Base-by-base conservation (phyloP, 2,797 vertebrate species). In the Sphaeramia orbicularis region DNA sequence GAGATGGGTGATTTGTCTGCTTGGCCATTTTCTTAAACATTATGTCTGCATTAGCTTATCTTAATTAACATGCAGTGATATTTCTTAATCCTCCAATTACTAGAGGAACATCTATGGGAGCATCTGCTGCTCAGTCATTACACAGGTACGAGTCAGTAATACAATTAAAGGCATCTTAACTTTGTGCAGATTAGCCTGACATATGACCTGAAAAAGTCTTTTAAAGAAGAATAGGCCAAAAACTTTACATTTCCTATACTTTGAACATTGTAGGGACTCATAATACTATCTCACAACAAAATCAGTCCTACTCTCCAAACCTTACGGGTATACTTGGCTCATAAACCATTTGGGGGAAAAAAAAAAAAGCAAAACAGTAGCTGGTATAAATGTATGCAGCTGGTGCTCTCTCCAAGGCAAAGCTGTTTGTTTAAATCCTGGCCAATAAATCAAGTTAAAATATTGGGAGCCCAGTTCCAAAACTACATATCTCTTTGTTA, bases 21-120 rank as follows among this genome's bases (percentile, higher is more conserved):
- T 53, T 56, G 43, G 66, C 61, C 68, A 10, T 76, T 74, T 77
- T 75, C 66, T 80, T 76, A 56, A 78, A 79, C 52, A 64, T 65
- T 71, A 66, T 68, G 61, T 75, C 65, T 74, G 67, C 73, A 78
- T 85, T 78, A 86, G 68, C 80, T 87, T 87, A 90, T 91, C 87
- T 92, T 89, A 91, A 92, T 92, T 85, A 91, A 80, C 75, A 76
- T 81, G 73, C 21, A 47, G 84, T 80, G 78, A 84, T 87, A 80
- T 76, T 43, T 70, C 53, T 72, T 87, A 83, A 91, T 86, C 85
- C 81, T 59, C 67, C 74, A 84, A 83, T 89, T 90, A 87, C 63
- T 52, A 51, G 47, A 80, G 76, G 62, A 84, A 76, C 75, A 85
- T 89, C 75, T 76, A 74, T 41, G 36, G 66, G 73, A 80, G 80